Conservation (phyloP, 2,113 vertebrate genomes). For the Sinosuthora webbiana region DNA sequence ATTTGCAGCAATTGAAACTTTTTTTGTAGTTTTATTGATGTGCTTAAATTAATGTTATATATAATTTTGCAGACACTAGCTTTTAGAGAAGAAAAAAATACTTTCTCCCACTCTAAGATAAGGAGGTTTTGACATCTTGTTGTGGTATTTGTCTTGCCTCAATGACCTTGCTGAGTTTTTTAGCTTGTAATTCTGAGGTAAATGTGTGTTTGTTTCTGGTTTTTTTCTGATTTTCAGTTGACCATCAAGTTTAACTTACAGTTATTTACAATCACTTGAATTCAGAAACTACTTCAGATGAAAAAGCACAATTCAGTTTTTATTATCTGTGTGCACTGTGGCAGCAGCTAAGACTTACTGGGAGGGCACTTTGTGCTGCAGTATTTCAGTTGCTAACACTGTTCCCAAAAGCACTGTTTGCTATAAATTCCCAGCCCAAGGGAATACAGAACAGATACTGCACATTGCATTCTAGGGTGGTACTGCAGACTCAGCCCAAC, state of each 20-base stretch:
- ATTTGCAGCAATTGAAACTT: neutral
- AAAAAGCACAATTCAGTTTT: conserved; percentile 67
- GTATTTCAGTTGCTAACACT: conserved; percentile 69
- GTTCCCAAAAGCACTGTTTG: conserved; percentile 64
- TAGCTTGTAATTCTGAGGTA: neutral
- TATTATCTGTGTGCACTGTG: conserved; percentile 58
- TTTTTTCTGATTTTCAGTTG: neutral
- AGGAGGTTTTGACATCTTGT: neutral
- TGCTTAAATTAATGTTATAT: neutral
- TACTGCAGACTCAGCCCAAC: conserved; percentile 49
- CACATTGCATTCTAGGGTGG: conserved; percentile 61
- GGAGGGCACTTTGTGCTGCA: conserved; percentile 68
- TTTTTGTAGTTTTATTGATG: neutral
- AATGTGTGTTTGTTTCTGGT: neutral
- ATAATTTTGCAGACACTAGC: neutral
- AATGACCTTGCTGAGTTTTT: neutral
- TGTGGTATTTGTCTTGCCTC: neutral
- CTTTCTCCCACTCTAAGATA: neutral
- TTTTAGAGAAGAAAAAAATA: neutral
- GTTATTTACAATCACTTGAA: conserved; percentile 50
- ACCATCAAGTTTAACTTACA: conserved; percentile 32
- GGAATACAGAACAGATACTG: conserved; percentile 61
- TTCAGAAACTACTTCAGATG: conserved; percentile 60
- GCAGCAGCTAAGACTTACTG: conserved; percentile 62
- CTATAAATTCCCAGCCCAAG: conserved; percentile 70